Base-by-base conservation (phyloP, 1,140 invertebrate species). In the Scaptomyza pallida region DNA sequence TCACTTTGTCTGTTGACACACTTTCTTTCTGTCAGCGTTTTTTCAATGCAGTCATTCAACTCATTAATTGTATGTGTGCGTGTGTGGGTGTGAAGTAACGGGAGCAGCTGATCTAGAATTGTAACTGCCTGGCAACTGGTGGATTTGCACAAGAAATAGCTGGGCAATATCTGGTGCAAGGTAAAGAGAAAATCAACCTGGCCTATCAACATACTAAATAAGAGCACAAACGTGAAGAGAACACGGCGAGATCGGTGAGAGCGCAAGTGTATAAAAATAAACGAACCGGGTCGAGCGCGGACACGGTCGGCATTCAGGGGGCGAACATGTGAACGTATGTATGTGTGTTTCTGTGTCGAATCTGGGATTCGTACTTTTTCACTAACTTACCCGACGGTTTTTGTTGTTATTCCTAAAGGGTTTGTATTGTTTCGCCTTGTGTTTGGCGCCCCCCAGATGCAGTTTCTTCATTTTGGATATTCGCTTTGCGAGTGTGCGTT, bases 181-280 rank as follows among this genome's bases (percentile, higher is more conserved):
- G 37, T 2, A 4, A 19, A 54, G 30, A 17, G 48, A 19, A 35
- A 12, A 17, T 35, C 3, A 23, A 40, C 51, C 43, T 30, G 37
- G 37, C 21, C 21, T 43, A 56, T 15, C 10, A 13, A 33, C n/a
- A 15, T 41, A 15, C 13, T 23, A 13, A 45, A 21, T n/a, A 50
- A 41, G 12, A 19, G 21, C 5, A n/a, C 9, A 30, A 15, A 26
- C 26, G 50, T 10, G 45, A 3, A 37, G 45, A 55, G 10, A 23
- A 37, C 15, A 40, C 12, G 16, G 33, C 67, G 40, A 75, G 72
- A 75, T 71, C 71, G 13, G 64, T 41, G 59, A 78, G 79, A 85
- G 69, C 74, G 69, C 74, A 68, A 88, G 78, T 81, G 82, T 78
- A 78, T 86, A 86, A 86, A 86, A 86, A 86, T 86, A 86, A 88